Conservation (phyloP, 1,140 invertebrate genomes). For the Antheraea mylitta region DNA sequence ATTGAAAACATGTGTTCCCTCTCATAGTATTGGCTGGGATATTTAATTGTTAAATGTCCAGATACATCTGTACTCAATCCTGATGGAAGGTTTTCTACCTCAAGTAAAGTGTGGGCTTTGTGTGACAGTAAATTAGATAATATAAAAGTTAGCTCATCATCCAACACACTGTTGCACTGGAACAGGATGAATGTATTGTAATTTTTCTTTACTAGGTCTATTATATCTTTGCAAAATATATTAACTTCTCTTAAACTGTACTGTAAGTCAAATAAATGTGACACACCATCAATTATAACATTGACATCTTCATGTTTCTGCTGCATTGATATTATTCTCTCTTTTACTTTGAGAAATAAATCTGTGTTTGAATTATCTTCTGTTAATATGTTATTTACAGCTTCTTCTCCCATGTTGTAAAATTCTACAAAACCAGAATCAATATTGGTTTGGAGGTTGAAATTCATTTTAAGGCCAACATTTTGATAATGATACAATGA, state of each 20-base stretch:
- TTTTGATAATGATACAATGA: conserved; percentile 85
- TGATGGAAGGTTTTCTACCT: conserved; percentile 82
- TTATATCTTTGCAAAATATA: conserved; percentile 76
- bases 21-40: conserved; percentile 67
- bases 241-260: conserved; percentile 77
- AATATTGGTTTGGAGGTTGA: conserved; percentile 81
- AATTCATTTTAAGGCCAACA: conserved; percentile 85
- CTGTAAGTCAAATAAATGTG: conserved; percentile 83
- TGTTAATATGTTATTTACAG: conserved; percentile 76
- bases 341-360: conserved; percentile 45
- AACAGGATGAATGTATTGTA: conserved; percentile 52
- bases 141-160: conserved; percentile 78
- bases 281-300: conserved; percentile 85
- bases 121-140: conserved; percentile 81
- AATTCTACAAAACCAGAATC: conserved; percentile 78
- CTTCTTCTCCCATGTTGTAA: conserved; percentile 53
- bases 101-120: conserved; percentile 81
- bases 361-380: conserved; percentile 61
- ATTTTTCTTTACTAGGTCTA: conserved; percentile 43
- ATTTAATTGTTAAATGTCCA: conserved; percentile 81
- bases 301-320: conserved; percentile 67
- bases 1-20: conserved; percentile 51
- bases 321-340: conserved; percentile 41
- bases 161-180: conserved; percentile 69
- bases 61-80: conserved; percentile 84